Conservation (phyloP, 2,797 vertebrate genomes). For the Melanotaenia pygmaea region DNA sequence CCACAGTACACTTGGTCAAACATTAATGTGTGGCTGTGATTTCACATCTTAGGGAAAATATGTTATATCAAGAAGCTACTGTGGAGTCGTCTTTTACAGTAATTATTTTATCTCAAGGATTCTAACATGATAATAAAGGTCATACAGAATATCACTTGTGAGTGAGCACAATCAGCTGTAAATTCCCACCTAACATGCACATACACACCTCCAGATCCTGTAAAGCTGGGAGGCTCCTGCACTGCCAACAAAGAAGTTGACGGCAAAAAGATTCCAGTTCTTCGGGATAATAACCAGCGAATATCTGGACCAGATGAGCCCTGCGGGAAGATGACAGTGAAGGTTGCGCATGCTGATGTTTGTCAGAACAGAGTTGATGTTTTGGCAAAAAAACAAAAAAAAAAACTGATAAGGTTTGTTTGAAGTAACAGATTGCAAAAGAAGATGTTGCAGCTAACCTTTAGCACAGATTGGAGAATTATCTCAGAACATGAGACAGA, state of each 20-base stretch:
- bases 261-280: conserved; percentile 97
- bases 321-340: conserved; percentile 71
- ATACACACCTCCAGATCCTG: conserved; percentile 92
- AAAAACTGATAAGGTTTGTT: conserved; percentile 63
- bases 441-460: conserved; percentile 37
- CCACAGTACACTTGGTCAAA: conserved; percentile 8
- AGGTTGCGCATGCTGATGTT: conserved; percentile 32
- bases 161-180: neutral
- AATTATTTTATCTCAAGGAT: neutral
- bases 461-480: conserved; percentile 40
- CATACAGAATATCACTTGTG: neutral
- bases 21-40: conserved; percentile 7
- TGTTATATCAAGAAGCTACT: conserved; percentile 13
- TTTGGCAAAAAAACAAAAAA: conserved; percentile 29
- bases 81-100: conserved; percentile 1
- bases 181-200: neutral
- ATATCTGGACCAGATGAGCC: conserved; percentile 97
- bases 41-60: neutral
- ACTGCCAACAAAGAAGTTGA: conserved; percentile 95
- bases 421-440: conserved; percentile 53
- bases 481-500: neutral
- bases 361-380: conserved; percentile 47
- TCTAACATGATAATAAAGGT: neutral
- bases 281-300: conserved; percentile 98
- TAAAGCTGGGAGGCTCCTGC: conserved; percentile 93